Base-by-base conservation (phyloP, 2,888 invertebrate genomes). In the Peribatodes rhomboidaria region DNA sequence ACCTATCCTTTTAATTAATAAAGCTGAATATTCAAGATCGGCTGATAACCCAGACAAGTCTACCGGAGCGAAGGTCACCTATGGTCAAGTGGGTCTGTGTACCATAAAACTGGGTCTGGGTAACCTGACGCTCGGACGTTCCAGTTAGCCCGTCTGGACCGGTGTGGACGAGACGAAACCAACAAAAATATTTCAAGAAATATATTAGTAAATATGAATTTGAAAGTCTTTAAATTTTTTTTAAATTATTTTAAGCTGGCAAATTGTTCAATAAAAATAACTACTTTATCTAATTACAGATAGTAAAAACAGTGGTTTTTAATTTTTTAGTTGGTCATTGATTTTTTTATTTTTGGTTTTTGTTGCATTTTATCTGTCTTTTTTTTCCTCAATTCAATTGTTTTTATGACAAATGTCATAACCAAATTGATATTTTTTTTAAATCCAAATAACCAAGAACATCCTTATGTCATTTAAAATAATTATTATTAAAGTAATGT, bases 121-220 rank as follows among this genome's bases (percentile, higher is more conserved):
- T 82, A 90, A 91, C 81, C 75, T 67, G 82, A 87, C 72, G 72
- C 80, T 83, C 68, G 70, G 72, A 76, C 72, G 74, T 85, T 82
- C 81, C 82, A 81, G 73, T 70, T 76, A 80, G 78, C 74, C 72
- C 68, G 74, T 74, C 69, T 68, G 79, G 79, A 83, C 55, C 76
- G 75, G 13, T 59, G 70, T 70, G 82, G 80, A 74, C 75, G 13
- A 56, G 27, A 70, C 54, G 27, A 31, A 33, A 67, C 49, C 33
- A 46, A 66, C 47, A 8, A 44, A 44, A 4, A 4, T 27, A 27
- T 27, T 27, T n/a, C n/a, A n/a, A n/a, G n/a, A n/a, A n/a, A n/a
- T n/a, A n/a, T n/a, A n/a, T n/a, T n/a, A n/a, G n/a, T n/a, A n/a
- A n/a, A n/a, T n/a, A n/a, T n/a, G n/a, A n/a, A n/a, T n/a, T n/a